Percentiles rank a stretch among this genome's conserved stretches.
Evolutionary conservation across 2,113 vertebrate genomes (phyloP).

Genomic region (Nothobranchius kuhntae): DNA sequence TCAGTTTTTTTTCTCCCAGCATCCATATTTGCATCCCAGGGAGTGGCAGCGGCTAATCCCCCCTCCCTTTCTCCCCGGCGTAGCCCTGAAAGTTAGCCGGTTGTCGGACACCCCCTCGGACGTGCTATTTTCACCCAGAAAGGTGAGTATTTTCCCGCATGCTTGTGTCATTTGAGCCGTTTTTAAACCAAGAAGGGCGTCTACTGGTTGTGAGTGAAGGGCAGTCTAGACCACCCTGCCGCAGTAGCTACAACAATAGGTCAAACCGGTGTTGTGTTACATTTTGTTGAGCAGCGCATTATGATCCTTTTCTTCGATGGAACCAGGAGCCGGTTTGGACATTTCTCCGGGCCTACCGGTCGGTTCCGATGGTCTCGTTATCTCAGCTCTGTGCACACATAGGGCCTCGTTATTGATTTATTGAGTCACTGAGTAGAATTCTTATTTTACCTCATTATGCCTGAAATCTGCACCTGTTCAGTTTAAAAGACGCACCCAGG

Average conservation of each 20-base stretch:
- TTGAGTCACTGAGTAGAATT: too few relatives aligned
- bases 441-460: neutral
- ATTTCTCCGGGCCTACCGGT: neutral
- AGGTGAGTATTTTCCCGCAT: slow-evolving; percentile 48
- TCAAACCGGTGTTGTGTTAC: slow-evolving; percentile 58
- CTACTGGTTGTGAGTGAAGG: slow-evolving; percentile 25
- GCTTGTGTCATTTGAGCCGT: neutral
- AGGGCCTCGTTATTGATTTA: slow-evolving; percentile 2
- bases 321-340: neutral
- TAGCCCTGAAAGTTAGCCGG: slow-evolving; percentile 36
- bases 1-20: slow-evolving; percentile 50
- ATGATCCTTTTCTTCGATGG: slow-evolving; percentile 5
- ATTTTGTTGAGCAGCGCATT: slow-evolving; percentile 43
- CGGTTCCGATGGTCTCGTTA: neutral
- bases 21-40: slow-evolving; percentile 78
- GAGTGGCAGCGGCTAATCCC: slow-evolving; percentile 62
- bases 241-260: slow-evolving; percentile 73
- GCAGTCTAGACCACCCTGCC: slow-evolving; percentile 62
- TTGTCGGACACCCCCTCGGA: slow-evolving; percentile 13
- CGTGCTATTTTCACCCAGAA: slow-evolving; percentile 23
- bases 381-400: neutral
- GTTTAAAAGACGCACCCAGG: slow-evolving; percentile 11
- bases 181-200: neutral
- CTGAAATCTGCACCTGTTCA: neutral
- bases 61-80: slow-evolving; percentile 7